A percentile compares a stretch with the other conserved stretches of the same genome.
These are phyloP conservation scores for Metopia argyrocephala DNA, from an alignment of 2,888 invertebrate genomes.

Conservation along the genomic window DNA sequence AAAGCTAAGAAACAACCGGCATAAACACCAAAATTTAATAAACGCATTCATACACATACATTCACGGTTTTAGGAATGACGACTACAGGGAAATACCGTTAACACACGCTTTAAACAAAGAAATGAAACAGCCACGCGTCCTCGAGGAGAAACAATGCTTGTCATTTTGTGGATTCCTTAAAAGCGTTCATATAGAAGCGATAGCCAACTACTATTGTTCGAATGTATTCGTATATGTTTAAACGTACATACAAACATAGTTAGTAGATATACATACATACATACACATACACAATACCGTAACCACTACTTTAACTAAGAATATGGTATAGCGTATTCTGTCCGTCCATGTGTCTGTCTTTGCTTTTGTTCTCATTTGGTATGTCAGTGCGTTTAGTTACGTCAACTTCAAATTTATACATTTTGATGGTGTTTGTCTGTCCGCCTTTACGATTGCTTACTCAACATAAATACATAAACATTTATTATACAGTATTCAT, in stretches of 20 bases:
- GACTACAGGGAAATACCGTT: neutral
- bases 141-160: conserved; percentile 26
- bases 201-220: neutral
- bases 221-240: too few relatives aligned
- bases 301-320: too few relatives aligned
- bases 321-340: neutral
- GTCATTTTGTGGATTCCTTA: conserved; percentile 24
- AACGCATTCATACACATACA: neutral
- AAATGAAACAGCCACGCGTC: conserved; percentile 21
- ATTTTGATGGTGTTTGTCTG: neutral
- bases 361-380: neutral
- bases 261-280: too few relatives aligned
- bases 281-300: too few relatives aligned
- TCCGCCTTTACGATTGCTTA: conserved; percentile 13
- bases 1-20: neutral
- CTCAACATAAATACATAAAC: too few relatives aligned
- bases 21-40: conserved; percentile 1
- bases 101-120: conserved; percentile 10
- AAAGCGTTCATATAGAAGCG: neutral
- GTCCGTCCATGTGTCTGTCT: neutral
- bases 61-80: neutral
- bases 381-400: neutral
- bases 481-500: neutral
- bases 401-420: neutral
- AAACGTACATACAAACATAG: too few relatives aligned